Evolutionary conservation across 2,113 vertebrate species (phyloP), one percentile per base, ranked within the genome.

Genomic region (Pica pica): DNA sequence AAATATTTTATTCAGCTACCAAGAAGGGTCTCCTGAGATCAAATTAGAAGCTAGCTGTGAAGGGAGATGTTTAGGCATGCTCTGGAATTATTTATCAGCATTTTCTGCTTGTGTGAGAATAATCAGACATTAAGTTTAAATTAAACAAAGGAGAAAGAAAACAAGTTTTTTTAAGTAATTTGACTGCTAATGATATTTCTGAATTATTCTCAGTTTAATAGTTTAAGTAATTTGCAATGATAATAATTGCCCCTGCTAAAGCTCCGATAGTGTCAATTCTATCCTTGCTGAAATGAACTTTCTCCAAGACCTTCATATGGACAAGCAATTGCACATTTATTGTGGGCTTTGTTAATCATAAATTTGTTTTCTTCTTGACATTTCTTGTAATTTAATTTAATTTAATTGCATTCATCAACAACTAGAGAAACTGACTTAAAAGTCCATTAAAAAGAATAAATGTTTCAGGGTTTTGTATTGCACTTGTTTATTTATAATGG

Each of bases 31-130:
- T 98, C 98, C 84, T 95, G 98, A 98, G 98, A 98, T 98, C 98
- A 99, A 98, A 98, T 99, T 98, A 98, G 98, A 97, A 98, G 97
- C 98, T 98, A 95, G 96, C 98, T 98, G 98, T 98, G 98, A 98
- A 98, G 98, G 98, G 97, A 98, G 97, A 98, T 98, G 97, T 98
- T 98, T 98, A 98, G 97, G 98, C 98, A 98, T 97, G 98, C 97
- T 96, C 97, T 97, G 97, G 98, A 98, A 98, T 98, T 98, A 98
- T 98, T 98, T 98, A 98, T 98, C 98, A 97, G 97, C 95, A 97
- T 98, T 98, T 98, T 98, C 97, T 98, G 96, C 97, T 97, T 97
- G 95, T 98, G 97, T 97, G 94, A 97, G 97, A 98, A 98, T 98
- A 98, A 98, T 98, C 97, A 98, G 97, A 97, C 97, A 98, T 98